Evolutionary conservation across 2,888 invertebrate genomes (phyloP).

Genomic region (Podabrus alpinus): DNA sequence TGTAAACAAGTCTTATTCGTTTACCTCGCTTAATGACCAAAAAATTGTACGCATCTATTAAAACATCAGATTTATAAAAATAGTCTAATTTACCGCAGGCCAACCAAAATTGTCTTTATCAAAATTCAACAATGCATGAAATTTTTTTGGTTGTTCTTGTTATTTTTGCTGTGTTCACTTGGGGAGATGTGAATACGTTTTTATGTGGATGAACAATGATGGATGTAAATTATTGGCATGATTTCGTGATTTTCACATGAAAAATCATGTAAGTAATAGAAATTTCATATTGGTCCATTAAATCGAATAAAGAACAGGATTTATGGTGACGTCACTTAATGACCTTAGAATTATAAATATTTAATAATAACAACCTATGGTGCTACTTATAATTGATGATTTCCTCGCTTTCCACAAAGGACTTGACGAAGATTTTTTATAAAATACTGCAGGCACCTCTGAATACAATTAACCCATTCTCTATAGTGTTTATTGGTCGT

Average conservation of each 20-base stretch:
- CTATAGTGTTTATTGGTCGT: conserved; percentile 8
- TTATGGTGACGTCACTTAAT: conserved; percentile 33
- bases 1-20: not conserved
- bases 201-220: conserved; percentile 3
- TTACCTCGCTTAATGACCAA: conserved; percentile 27
- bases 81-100: conserved; percentile 16
- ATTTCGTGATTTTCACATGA: conserved; percentile 17
- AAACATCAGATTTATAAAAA: conserved; percentile 21
- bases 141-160: conserved; percentile 6
- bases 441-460: conserved; percentile 6
- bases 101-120: conserved; percentile 23
- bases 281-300: conserved; percentile 35
- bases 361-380: conserved; percentile 22
- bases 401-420: conserved; percentile 28
- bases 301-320: conserved; percentile 36
- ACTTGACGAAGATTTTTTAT: conserved; percentile 16
- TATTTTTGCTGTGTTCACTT: not conserved
- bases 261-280: conserved; percentile 26
- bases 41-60: conserved; percentile 25
- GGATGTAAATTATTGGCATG: not conserved
- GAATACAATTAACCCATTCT: conserved; percentile 14
- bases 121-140: conserved; percentile 17
- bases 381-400: conserved; percentile 38
- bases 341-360: conserved; percentile 36
- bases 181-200: not conserved